Base-by-base conservation (phyloP, 2,113 vertebrate species). In the Eulemur macaco region DNA sequence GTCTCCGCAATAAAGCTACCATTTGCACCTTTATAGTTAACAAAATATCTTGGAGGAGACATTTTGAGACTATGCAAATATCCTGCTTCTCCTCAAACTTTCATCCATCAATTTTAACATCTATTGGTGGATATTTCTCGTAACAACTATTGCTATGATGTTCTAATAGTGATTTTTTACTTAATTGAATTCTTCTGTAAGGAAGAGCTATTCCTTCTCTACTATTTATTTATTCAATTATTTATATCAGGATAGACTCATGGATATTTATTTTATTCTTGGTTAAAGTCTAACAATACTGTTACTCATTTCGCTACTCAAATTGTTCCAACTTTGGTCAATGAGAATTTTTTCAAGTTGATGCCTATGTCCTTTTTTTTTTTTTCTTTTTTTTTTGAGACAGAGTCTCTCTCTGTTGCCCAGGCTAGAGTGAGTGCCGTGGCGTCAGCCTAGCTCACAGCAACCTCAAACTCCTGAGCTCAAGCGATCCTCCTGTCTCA, bases 231-330 rank as follows among this genome's bases (percentile, higher is more conserved):
- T 47, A 87, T 54, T 80, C 63, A 74, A 58, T 52, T 82, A 64
- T 47, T 69, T 71, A 52, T 39, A 9, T 52, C 14, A 47, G 15
- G 54, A 47, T 56, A 27, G 77, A 95, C 39, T 91, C 69, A 56
- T 21, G 42, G n/a, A 73, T 27, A 96, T 47, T 89, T 81, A 83
- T 45, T 77, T 95, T 88, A 94, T 63, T 74, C 20, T 94, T 39
- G 34, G 18, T 42, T 82, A 76, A 82, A 87, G 45, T 56, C 37
- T 18, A 95, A 39, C 23, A 39, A 23, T 94, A 58, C 52, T 63
- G n/a, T 27, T 81, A 89, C 5, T 92, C 68, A 54, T 45, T 87
- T 77, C 64, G 21, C 73, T 89, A 68, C 8, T 86, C 29, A 54
- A 89, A 91, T 66, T 82, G 37, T 64, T 71, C 37, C 15, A 74